Base-by-base conservation (phyloP, 2,113 vertebrate species). In the Bolborhynchus lineola region DNA sequence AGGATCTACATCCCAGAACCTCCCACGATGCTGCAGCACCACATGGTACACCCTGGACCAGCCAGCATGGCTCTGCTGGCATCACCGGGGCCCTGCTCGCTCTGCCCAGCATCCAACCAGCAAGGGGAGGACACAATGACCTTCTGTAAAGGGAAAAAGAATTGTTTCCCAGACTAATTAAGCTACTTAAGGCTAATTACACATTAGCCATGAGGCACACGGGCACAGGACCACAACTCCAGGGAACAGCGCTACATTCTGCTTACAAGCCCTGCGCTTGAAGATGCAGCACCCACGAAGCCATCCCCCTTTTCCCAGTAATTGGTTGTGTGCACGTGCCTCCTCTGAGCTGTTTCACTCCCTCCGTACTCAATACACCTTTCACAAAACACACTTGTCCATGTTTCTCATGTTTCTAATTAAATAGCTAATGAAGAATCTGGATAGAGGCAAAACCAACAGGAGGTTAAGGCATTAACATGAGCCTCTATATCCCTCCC, bases 41-140 rank as follows among this genome's bases (percentile, higher is more conserved):
- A 25, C 3, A 1, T 6, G 2, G 21, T 7, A 10, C 23, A 1
- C 25, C 10, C 0, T 2, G 12, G 52, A 10, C 26, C 50, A 37
- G 44, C 37, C 80, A 18, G 35, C 37, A 11, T 1, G 1, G 33
- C 69, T 64, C 49, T 25, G 52, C 29, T 6, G 2, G 21, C 64
- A 20, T 2, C 10, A 1, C 39, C 4, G 4, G 7, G 15, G 19
- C 69, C 35, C 55, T 65, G 79, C 57, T 41, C 86, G 3, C 5
- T 0, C 57, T 70, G 81, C 64, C 64, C 9, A 9, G 71, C 70
- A 80, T 11, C 37, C 68, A 41, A 14, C 64, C 83, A 75, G 37
- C 60, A 47, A 81, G 21, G 28, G 31, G 26, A 67, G 55, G 50
- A n/a, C 72, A 33, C 0, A 0, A 41, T 67, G 81, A 78, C 74